These are phyloP conservation scores for Fragum whitleyi DNA, from an alignment of 2,888 invertebrate species.

Conservation along the genomic window DNA sequence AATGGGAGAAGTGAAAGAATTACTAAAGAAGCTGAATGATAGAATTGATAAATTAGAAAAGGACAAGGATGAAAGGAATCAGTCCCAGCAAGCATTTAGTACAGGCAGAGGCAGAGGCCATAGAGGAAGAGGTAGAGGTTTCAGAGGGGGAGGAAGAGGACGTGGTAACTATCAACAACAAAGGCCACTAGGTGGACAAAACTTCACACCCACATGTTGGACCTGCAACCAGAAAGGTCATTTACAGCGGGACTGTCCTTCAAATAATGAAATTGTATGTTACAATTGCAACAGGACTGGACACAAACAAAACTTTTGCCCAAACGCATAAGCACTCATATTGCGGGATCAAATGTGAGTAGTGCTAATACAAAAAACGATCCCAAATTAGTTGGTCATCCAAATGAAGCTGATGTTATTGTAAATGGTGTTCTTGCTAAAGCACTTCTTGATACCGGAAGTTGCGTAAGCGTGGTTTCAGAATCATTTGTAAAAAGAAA, in stretches of 20 bases:
- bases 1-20: constrained; percentile 13
- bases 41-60: constrained; percentile 14
- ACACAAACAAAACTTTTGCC: neutral
- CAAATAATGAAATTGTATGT: too few relatives aligned
- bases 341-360: neutral
- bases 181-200: neutral
- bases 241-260: constrained; percentile 23
- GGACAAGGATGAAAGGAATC: neutral
- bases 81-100: neutral
- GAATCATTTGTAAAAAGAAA: constrained; percentile 12
- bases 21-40: neutral
- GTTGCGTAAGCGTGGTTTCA: constrained; percentile 2
- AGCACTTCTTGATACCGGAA: constrained; percentile 42
- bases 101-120: neutral
- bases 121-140: too few relatives aligned
- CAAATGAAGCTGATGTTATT: constrained; percentile 27
- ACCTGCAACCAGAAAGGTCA: constrained; percentile 20
- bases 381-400: constrained; percentile 36
- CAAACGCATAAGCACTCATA: neutral
- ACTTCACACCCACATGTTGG: constrained; percentile 21
- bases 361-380: neutral
- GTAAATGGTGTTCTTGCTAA: constrained; percentile 4
- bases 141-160: neutral
- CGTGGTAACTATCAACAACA: neutral
- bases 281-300: neutral